phyloP scores from a whole-genome alignment of 2,113 vertebrate genomes.

The Mormyrus lacerda region DNA sequence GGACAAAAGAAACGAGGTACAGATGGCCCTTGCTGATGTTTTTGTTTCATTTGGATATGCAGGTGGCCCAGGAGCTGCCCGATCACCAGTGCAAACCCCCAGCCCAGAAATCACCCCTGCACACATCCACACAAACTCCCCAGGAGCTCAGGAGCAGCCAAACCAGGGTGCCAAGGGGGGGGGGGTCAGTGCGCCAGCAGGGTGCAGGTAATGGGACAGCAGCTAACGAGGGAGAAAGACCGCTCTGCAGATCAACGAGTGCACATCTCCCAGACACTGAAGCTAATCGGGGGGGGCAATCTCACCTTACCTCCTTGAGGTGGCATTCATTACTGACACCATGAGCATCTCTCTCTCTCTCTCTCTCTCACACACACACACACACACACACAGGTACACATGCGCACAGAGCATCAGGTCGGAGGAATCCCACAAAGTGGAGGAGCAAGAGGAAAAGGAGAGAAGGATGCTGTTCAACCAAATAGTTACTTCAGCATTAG shows the following conservation, averaged over 20 bases:
- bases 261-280: not conserved
- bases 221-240: not conserved
- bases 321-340: constrained; percentile 1
- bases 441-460: not conserved
- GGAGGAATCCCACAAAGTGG: not conserved
- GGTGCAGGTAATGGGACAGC: not conserved
- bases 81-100: not conserved
- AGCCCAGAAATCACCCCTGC: not conserved
- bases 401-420: not conserved
- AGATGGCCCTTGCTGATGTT: not conserved
- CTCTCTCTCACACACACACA: not conserved
- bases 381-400: constrained; percentile 12
- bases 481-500: no score
- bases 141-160: not conserved
- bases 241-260: not conserved
- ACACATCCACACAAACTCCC: not conserved
- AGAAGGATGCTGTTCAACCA: no score
- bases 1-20: constrained; percentile 1
- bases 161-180: not conserved
- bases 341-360: no score
- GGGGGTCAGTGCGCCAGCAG: not conserved
- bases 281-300: not conserved
- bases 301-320: not conserved
- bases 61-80: no score
- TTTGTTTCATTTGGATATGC: not conserved